Conservation (phyloP, 2,797 vertebrate species). For the Cossypha niveicapilla region DNA sequence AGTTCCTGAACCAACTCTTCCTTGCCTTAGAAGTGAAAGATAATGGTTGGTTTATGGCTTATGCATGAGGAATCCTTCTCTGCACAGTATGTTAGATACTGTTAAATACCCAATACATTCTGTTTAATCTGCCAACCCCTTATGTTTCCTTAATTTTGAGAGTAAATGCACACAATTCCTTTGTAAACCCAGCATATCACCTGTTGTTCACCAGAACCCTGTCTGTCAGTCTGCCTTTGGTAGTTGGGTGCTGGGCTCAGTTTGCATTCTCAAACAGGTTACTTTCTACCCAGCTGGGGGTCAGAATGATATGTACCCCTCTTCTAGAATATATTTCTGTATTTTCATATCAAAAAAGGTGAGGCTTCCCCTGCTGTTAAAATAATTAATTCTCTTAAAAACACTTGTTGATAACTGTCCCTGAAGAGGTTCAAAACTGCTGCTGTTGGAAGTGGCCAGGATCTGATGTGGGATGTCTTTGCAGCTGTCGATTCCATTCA, state of each 20-base stretch:
- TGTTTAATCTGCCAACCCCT: not conserved
- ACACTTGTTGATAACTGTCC: not conserved
- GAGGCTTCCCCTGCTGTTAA: not conserved
- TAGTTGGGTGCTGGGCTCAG: not conserved
- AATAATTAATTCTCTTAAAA: not conserved
- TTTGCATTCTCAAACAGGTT: not conserved
- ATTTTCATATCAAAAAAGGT: not conserved
- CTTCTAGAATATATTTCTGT: not conserved
- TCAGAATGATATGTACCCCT: not conserved
- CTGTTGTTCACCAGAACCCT: not conserved
- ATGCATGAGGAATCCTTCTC: not conserved
- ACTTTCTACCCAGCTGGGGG: not conserved
- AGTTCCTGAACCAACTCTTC: not conserved
- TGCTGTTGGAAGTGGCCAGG: not conserved
- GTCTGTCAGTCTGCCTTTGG: not conserved
- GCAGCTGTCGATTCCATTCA: not conserved
- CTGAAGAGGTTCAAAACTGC: not conserved
- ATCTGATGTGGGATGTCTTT: not conserved
- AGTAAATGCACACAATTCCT: not conserved
- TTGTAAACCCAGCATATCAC: not conserved
- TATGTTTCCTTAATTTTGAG: not conserved
- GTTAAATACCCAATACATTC: not conserved
- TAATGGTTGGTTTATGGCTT: not conserved
- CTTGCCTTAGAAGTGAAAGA: not conserved
- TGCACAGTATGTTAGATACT: not conserved